A percentile compares a stretch with the other conserved stretches of the same genome.
Evolutionary conservation across 2,888 invertebrate genomes (phyloP).

Genomic region (Orthosia cruda): DNA sequence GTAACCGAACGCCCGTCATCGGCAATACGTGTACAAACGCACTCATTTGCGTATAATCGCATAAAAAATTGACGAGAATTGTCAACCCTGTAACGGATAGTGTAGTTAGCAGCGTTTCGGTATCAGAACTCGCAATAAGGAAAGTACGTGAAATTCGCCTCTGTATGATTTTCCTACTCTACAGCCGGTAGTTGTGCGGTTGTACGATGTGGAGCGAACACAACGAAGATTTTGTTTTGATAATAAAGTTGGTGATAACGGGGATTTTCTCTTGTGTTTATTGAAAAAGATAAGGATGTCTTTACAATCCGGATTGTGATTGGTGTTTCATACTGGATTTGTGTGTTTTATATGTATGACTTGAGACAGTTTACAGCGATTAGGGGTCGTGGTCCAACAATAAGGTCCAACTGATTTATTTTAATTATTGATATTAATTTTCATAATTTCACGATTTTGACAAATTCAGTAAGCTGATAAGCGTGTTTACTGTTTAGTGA

Average conservation of each 20-base stretch:
- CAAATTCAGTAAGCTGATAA: too few relatives aligned
- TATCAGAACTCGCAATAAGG: neutral
- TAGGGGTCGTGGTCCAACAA: too few relatives aligned
- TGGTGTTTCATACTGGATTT: neutral
- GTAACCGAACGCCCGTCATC: neutral
- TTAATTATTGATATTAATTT: too few relatives aligned
- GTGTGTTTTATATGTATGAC: neutral
- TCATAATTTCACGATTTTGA: too few relatives aligned
- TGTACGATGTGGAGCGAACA: constrained; percentile 38
- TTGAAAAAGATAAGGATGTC: constrained; percentile 29
- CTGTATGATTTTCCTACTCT: constrained; percentile 16
- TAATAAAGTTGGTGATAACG: constrained; percentile 32
- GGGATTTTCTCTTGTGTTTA: constrained; percentile 26
- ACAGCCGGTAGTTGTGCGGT: constrained; percentile 32
- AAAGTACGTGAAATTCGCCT: neutral
- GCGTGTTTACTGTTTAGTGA: too few relatives aligned
- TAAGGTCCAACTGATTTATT: too few relatives aligned
- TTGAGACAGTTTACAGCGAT: neutral
- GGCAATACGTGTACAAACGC: too few relatives aligned
- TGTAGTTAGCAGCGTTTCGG: neutral
- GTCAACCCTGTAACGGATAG: neutral
- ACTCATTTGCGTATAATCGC: too few relatives aligned
- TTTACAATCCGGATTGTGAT: constrained; percentile 2
- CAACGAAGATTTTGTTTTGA: constrained; percentile 53
- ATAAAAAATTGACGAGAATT: too few relatives aligned